These are phyloP conservation scores for Pedetes capensis DNA, from an alignment of 2,113 vertebrate species.

Conservation along the genomic window DNA sequence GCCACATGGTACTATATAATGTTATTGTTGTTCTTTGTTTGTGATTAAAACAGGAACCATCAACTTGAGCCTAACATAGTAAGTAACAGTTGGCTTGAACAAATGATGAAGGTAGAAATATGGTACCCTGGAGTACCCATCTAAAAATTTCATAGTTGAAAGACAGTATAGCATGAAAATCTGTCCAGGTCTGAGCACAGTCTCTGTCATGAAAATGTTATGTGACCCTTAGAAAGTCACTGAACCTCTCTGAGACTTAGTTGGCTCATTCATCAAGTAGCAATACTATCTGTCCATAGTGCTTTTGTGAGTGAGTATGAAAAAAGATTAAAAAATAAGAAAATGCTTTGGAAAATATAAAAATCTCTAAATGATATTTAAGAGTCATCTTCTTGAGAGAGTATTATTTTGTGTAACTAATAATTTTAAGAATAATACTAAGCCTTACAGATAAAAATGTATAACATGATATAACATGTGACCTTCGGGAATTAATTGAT, in stretches of 20 bases:
- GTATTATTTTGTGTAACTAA: neutral
- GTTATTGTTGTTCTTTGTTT: neutral
- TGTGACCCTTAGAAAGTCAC: neutral
- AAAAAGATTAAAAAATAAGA: neutral
- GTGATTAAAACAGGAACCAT: neutral
- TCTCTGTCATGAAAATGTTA: neutral
- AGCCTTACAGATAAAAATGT: neutral
- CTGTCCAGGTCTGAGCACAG: neutral
- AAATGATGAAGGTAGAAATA: neutral
- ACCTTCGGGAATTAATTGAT: neutral
- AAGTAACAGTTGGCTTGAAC: neutral
- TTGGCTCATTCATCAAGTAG: neutral
- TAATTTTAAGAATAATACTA: neutral
- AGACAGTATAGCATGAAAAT: neutral
- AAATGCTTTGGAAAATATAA: constrained; percentile 2
- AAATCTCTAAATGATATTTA: neutral
- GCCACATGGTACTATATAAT: neutral
- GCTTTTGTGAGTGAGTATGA: neutral
- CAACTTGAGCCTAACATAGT: neutral
- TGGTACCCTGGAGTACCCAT: neutral
- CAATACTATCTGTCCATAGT: neutral
- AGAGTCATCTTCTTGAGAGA: neutral
- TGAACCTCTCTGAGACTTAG: neutral
- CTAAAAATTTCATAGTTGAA: neutral
- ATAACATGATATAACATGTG: neutral